Conservation (phyloP, 2,888 invertebrate genomes). For the Allygus modestus region DNA sequence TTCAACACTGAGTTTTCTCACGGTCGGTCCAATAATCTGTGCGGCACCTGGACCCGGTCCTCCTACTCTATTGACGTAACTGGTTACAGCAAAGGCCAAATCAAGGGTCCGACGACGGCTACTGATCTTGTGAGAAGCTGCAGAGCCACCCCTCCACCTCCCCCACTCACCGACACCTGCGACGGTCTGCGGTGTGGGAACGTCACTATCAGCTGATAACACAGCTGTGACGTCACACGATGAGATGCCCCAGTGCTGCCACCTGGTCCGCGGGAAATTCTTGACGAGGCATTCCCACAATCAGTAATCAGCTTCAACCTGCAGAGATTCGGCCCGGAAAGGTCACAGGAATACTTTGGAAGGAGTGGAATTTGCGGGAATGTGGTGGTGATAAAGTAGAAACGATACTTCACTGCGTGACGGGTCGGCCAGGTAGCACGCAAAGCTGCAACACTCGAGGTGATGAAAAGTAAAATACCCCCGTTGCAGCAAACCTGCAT, state of each 20-base stretch:
- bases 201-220: slow-evolving; percentile 33
- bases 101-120: neutral
- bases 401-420: neutral
- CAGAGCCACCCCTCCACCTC: neutral
- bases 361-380: neutral
- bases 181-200: neutral
- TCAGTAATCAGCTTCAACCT: slow-evolving; percentile 6
- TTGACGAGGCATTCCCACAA: slow-evolving; percentile 30
- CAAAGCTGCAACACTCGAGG: no score
- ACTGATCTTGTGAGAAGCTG: neutral
- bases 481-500: no score
- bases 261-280: slow-evolving; percentile 32
- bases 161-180: neutral
- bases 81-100: slow-evolving; percentile 8
- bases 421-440: neutral
- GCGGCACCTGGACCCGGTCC: neutral
- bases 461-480: no score
- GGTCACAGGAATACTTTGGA: slow-evolving; percentile 11
- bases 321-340: slow-evolving; percentile 16
- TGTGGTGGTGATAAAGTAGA: slow-evolving; percentile 8
- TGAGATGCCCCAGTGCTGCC: slow-evolving; percentile 17
- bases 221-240: slow-evolving; percentile 10
- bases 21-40: neutral
- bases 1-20: neutral
- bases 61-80: neutral